These are phyloP conservation scores for Scaptomyza parva DNA, from an alignment of 2,888 invertebrate species.

Conservation along the genomic window DNA sequence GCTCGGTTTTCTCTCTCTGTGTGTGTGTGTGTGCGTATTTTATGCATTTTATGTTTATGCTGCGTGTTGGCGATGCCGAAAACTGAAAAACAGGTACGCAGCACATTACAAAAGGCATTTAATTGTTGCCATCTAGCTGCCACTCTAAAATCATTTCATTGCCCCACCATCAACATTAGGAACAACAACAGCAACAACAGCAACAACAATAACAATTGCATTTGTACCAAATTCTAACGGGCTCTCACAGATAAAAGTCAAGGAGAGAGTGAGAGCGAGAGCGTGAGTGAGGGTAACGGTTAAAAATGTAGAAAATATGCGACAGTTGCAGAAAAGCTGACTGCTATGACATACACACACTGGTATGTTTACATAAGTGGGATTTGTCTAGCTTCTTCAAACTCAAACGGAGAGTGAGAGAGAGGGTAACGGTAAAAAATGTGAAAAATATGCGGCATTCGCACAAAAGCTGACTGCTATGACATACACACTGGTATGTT, in stretches of 20 bases:
- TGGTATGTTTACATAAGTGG: too few relatives aligned
- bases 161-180: constrained; percentile 30
- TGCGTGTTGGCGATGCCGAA: constrained; percentile 49
- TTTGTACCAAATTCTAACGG: constrained; percentile 64
- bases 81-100: constrained; percentile 70
- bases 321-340: constrained; percentile 20
- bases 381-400: too few relatives aligned
- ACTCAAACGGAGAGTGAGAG: too few relatives aligned
- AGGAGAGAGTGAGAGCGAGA: neutral
- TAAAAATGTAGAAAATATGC: constrained; percentile 30
- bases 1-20: constrained; percentile 9
- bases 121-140: constrained; percentile 68
- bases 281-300: neutral
- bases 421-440: constrained; percentile 25
- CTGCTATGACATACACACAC: neutral
- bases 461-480: too few relatives aligned
- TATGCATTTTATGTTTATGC: constrained; percentile 66
- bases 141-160: constrained; percentile 75
- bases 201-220: constrained; percentile 46
- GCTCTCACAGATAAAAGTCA: constrained; percentile 61
- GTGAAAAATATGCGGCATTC: constrained; percentile 25
- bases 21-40: constrained; percentile 33
- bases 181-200: constrained; percentile 19
- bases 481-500: too few relatives aligned
- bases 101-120: constrained; percentile 72